Percentiles rank a stretch among this genome's conserved stretches.
phyloP scores from a whole-genome alignment of 2,888 invertebrate species.

The Deladenus siricidicola region DNA sequence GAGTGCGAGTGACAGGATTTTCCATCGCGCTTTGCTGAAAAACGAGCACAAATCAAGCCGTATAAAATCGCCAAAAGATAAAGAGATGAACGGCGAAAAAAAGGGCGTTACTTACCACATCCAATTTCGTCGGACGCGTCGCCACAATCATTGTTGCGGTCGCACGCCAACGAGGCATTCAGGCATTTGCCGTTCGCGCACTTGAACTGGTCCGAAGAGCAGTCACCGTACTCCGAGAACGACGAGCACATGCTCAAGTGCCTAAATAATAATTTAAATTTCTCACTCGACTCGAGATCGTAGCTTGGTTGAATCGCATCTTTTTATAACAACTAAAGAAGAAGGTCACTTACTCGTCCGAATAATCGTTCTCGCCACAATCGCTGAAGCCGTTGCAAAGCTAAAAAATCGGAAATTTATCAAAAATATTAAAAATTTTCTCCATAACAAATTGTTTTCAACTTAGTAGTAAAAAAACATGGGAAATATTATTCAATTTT shows the following conservation, averaged over 20 bases:
- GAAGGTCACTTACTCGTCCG: conserved; percentile 60
- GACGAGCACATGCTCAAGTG: conserved; percentile 66
- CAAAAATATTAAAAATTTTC: too few relatives aligned
- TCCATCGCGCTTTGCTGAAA: conserved; percentile 40
- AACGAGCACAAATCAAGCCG: too few relatives aligned
- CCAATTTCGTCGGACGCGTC: conserved; percentile 75
- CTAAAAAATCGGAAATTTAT: too few relatives aligned
- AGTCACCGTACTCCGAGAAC: conserved; percentile 51
- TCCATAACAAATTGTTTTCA: too few relatives aligned
- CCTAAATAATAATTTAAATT: conserved; percentile 53
- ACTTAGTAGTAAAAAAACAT: too few relatives aligned
- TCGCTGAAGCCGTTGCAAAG: conserved; percentile 52
- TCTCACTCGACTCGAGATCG: background rate
- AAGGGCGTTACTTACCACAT: conserved; percentile 74
- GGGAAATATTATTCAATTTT: too few relatives aligned
- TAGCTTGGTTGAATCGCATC: too few relatives aligned
- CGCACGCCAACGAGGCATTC: conserved; percentile 55
- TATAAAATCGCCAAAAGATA: background rate
- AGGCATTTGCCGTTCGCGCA: conserved; percentile 63
- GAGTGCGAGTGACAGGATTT: conserved; percentile 56
- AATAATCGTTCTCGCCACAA: conserved; percentile 49
- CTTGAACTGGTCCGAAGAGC: conserved; percentile 49
- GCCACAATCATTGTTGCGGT: conserved; percentile 52
- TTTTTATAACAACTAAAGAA: conserved; percentile 23
- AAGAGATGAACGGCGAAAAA: too few relatives aligned